Evolutionary conservation across 2,797 vertebrate genomes (phyloP), one percentile per base, ranked within the genome.

Genomic region (Danio aesculapii): DNA sequence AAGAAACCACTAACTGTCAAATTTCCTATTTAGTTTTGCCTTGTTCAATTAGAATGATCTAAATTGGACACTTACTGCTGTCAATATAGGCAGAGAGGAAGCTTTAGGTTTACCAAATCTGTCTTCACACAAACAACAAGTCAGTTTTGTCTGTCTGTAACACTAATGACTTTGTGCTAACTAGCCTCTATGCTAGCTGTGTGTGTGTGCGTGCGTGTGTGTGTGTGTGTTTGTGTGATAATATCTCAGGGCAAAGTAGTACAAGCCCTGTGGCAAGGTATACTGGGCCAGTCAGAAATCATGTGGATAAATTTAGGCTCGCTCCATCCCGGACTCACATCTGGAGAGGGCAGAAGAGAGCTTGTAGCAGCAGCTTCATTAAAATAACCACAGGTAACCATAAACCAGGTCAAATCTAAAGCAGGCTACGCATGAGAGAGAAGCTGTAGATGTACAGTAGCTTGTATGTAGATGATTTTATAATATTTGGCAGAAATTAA

Each of bases 161-260:
- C 30, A 30, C 30, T 9, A 17, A 3, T 0, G 8, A 44, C 4
- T 21, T 72, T 50, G 71, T 50, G 75, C 13, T 66, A 39, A n/a
- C 39, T 50, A 13, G 47, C 6, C 17, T 50, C 19, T 75, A 62
- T 43, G 67, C 52, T 30, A n/a, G n/a, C 41, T 73, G 50, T 2
- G 19, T 14, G 44, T 50, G 14, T 63, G 55, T 76, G 41, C 30
- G 21, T 81, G 19, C 19, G 43, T 86, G 83, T 92, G 89, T 92
- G 91, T 57, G 89, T 87, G 88, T 30, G 30, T 30, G 14, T 53
- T 30, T 76, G 41, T 44, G 21, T 81, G 88, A 88, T 92, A 90
- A 94, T 93, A 91, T 92, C 87, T 93, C 91, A 91, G 85, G 90
- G 92, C 92, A 94, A 92, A 89, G 88, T 88, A 85, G 88, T 82